Conservation (phyloP, 2,888 invertebrate species). For the Leucophenga montana region DNA sequence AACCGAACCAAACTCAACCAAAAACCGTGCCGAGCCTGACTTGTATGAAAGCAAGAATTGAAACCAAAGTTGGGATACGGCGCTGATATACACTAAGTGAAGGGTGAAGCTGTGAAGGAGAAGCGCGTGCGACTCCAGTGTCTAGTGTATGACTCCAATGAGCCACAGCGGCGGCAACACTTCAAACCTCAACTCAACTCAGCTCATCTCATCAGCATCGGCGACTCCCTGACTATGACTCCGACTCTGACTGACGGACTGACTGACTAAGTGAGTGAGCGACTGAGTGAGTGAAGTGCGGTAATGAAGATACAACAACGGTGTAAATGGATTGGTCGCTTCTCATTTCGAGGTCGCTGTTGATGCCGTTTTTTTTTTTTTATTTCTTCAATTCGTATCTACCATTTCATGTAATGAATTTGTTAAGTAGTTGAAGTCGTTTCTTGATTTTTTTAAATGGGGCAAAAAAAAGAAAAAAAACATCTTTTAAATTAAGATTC, state of each 20-base stretch:
- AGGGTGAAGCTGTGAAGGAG: not conserved
- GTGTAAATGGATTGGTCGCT: constrained; percentile 43
- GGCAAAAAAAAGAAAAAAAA: too few species aligned
- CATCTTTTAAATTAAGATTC: constrained; percentile 21
- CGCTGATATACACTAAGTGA: not conserved
- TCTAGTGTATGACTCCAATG: too few species aligned
- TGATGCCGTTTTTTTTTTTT: constrained; percentile 1
- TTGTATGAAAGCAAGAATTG: not conserved
- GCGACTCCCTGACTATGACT: not conserved
- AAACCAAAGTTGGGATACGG: constrained; percentile 7
- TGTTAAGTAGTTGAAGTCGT: constrained; percentile 64
- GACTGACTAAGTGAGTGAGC: constrained; percentile 33
- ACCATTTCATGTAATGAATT: constrained; percentile 60
- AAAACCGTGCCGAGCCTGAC: not conserved
- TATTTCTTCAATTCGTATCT: constrained; percentile 2
- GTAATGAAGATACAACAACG: constrained; percentile 64
- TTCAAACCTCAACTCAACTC: constrained; percentile 19
- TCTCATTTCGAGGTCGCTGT: constrained; percentile 2
- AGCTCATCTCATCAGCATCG: constrained; percentile 24
- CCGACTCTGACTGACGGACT: constrained; percentile 25
- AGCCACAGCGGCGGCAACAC: not conserved
- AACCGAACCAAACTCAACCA: constrained; percentile 46
- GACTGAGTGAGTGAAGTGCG: constrained; percentile 48
- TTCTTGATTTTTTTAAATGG: not conserved
- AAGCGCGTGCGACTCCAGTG: too few species aligned